phyloP scores from a whole-genome alignment of 2,113 vertebrate genomes.

The Mormyrus iriodes region DNA sequence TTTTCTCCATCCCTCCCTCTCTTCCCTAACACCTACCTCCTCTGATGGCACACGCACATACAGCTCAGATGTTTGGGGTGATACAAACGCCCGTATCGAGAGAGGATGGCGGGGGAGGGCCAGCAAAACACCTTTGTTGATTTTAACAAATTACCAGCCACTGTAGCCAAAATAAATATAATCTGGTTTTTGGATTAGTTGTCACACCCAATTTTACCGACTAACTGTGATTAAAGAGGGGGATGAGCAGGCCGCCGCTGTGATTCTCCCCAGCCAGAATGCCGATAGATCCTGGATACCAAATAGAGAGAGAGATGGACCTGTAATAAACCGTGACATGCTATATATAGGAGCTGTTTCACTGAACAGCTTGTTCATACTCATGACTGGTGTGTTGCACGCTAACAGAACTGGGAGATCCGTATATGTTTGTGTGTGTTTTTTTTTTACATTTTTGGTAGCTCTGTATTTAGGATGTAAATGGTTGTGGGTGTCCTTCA shows the following conservation, averaged over 20 bases:
- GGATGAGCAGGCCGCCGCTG: slow-evolving; percentile 62
- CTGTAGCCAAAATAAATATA: slow-evolving; percentile 97
- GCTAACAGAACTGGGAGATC: not conserved
- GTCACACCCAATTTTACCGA: slow-evolving; percentile 84
- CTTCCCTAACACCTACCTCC: not conserved
- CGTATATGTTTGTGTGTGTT: not conserved
- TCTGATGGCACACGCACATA: slow-evolving; percentile 38
- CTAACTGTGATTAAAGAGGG: slow-evolving; percentile 77
- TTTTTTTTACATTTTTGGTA: not conserved
- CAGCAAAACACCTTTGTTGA: slow-evolving; percentile 96
- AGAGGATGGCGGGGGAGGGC: slow-evolving; percentile 72
- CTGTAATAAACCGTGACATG: slow-evolving; percentile 82
- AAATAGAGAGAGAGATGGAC: slow-evolving; percentile 76
- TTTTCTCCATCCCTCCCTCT: slow-evolving; percentile 1
- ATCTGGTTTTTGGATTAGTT: slow-evolving; percentile 94
- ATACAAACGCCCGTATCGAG: slow-evolving; percentile 78
- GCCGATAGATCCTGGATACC: slow-evolving; percentile 62
- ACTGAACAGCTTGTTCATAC: not conserved
- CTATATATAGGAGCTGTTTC: slow-evolving; percentile 53
- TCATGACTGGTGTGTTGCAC: not conserved
- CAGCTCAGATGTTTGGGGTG: slow-evolving; percentile 66
- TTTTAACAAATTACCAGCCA: slow-evolving; percentile 91
- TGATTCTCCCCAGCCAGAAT: slow-evolving; percentile 66
- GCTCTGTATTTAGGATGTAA: not conserved
- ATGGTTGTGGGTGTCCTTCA: not conserved